These are phyloP conservation scores for Agonopterix alstromeriana DNA, from an alignment of 2,888 invertebrate species.

Conservation along the genomic window DNA sequence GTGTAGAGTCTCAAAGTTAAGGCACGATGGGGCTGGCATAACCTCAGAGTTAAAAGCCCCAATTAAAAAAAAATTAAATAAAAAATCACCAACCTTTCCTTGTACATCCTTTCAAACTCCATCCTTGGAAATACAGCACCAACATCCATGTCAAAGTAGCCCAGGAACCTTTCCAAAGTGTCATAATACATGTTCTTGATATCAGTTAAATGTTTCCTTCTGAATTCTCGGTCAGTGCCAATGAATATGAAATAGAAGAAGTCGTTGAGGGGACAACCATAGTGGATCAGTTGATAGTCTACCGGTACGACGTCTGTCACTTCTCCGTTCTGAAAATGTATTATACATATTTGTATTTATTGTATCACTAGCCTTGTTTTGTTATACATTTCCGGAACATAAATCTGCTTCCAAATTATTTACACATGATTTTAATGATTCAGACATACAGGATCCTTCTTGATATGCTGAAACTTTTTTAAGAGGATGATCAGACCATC, in stretches of 20 bases:
- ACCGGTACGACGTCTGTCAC: slow-evolving; percentile 28
- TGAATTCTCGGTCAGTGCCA: slow-evolving; percentile 32
- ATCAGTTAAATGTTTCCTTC: slow-evolving; percentile 25
- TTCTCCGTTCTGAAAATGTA: slow-evolving; percentile 23
- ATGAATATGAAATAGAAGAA: slow-evolving; percentile 34
- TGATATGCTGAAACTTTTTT: no score
- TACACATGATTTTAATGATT: background rate
- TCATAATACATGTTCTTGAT: slow-evolving; percentile 35
- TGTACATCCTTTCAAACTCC: slow-evolving; percentile 32
- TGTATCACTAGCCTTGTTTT: background rate
- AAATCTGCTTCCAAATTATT: background rate
- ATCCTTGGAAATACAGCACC: slow-evolving; percentile 25
- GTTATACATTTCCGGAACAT: background rate
- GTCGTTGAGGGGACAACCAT: slow-evolving; percentile 35
- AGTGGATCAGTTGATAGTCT: slow-evolving; percentile 37
- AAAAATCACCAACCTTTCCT: background rate
- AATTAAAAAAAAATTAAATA: no score
- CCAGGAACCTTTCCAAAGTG: slow-evolving; percentile 25
- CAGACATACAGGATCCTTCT: no score
- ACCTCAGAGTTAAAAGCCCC: no score
- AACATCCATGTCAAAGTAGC: slow-evolving; percentile 30
- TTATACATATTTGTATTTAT: background rate
- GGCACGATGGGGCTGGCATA: no score
- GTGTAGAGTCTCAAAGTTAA: no score
- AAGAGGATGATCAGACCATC: no score